Conservation (phyloP, 2,797 vertebrate genomes). For the Sebastes wilsoni region DNA sequence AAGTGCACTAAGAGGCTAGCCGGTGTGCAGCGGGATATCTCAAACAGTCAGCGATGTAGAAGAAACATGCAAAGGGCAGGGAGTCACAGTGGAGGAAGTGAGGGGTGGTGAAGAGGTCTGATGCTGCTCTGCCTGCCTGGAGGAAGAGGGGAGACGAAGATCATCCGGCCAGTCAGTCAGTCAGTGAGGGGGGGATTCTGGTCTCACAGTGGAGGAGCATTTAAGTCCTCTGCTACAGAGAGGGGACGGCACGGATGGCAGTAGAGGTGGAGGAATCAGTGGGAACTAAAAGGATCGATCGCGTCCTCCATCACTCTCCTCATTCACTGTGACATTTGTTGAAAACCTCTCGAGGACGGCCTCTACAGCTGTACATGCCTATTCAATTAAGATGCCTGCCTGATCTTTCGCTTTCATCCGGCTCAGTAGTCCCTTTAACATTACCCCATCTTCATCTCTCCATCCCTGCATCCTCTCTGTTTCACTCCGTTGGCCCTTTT, state of each 20-base stretch:
- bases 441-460: neutral
- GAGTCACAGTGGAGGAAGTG: conserved; percentile 22
- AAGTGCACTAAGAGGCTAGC: conserved; percentile 23
- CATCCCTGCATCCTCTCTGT: neutral
- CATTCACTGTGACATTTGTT: conserved; percentile 63
- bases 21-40: conserved; percentile 34
- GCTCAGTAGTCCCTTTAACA: neutral
- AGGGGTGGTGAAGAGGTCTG: conserved; percentile 1
- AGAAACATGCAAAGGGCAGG: conserved; percentile 49
- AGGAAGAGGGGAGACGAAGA: conserved; percentile 3
- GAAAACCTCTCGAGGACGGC: conserved; percentile 57
- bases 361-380: conserved; percentile 48
- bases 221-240: conserved; percentile 27
- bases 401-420: conserved; percentile 16
- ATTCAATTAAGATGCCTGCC: conserved; percentile 58
- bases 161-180: neutral
- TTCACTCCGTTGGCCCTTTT: neutral
- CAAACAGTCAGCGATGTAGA: conserved; percentile 36
- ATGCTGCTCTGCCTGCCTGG: conserved; percentile 9
- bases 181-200: accelerated
- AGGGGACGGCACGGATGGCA: neutral
- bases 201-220: neutral
- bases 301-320: conserved; percentile 50
- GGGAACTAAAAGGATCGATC: conserved; percentile 54
- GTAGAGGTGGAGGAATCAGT: conserved; percentile 4